phyloP scores from a whole-genome alignment of 2,888 invertebrate species.

The Hanleya hanleyi region DNA sequence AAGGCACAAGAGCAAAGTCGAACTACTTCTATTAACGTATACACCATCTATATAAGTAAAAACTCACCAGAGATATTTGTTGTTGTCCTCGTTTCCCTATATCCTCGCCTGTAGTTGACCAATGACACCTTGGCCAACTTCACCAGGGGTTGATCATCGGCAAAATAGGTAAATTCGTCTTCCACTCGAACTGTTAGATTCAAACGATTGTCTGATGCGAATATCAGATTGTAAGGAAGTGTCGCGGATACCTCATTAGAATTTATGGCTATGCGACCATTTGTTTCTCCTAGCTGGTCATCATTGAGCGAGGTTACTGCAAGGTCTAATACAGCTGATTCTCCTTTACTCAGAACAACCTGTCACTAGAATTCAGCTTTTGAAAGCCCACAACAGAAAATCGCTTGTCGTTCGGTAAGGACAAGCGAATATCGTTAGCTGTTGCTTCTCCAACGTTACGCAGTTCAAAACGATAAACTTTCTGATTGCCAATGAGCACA shows the following conservation, averaged over 20 bases:
- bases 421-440: constrained; percentile 34
- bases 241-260: constrained; percentile 26
- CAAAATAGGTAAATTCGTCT: constrained; percentile 57
- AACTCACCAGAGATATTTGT: too few relatives aligned
- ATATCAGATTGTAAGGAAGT: constrained; percentile 33
- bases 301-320: constrained; percentile 27
- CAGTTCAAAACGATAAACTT: constrained; percentile 33
- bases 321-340: constrained; percentile 29
- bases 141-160: constrained; percentile 42
- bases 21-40: too few relatives aligned
- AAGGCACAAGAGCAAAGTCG: too few relatives aligned
- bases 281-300: constrained; percentile 36
- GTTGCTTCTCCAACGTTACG: constrained; percentile 42
- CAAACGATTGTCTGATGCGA: constrained; percentile 35
- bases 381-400: constrained; percentile 43
- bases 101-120: constrained; percentile 33
- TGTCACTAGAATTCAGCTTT: not conserved
- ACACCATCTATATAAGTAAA: too few relatives aligned
- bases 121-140: constrained; percentile 41
- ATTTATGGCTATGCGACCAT: constrained; percentile 32
- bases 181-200: constrained; percentile 45
- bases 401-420: constrained; percentile 36
- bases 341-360: constrained; percentile 25
- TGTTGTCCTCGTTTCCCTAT: constrained; percentile 19
- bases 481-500: constrained; percentile 30